Conservation (phyloP, 2,888 invertebrate genomes). For the Laspeyria flexula region DNA sequence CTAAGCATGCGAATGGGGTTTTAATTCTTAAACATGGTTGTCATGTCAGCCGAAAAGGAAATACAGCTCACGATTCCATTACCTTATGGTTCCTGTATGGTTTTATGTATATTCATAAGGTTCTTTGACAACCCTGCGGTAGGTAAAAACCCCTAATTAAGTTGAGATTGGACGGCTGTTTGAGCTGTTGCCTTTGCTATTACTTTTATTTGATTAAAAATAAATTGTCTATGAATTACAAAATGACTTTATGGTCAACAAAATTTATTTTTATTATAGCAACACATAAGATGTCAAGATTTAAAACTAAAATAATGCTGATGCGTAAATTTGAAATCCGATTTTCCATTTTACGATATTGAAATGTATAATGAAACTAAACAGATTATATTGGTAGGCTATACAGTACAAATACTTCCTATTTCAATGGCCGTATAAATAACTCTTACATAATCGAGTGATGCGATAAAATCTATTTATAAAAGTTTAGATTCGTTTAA, state of each 20-base stretch:
- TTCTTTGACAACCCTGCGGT: conserved; percentile 40
- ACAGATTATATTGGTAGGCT: conserved; percentile 27
- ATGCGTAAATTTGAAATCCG: background rate
- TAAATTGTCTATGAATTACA: background rate
- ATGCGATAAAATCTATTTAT: conserved; percentile 40
- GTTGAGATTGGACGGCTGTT: conserved; percentile 10
- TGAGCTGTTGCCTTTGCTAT: background rate
- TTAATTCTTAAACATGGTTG: conserved; percentile 29
- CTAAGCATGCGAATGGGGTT: conserved; percentile 22
- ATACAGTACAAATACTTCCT: conserved; percentile 39
- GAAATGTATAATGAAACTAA: conserved; percentile 9
- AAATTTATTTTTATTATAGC: background rate
- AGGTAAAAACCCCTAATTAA: conserved; percentile 35
- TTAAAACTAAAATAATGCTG: conserved; percentile 1
- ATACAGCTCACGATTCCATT: conserved; percentile 34
- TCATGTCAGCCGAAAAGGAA: conserved; percentile 32
- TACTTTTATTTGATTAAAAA: background rate
- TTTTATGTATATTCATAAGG: conserved; percentile 44
- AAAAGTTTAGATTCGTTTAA: conserved; percentile 32
- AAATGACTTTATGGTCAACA: background rate
- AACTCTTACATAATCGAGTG: conserved; percentile 31
- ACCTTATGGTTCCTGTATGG: conserved; percentile 23
- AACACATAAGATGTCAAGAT: background rate
- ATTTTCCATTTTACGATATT: conserved; percentile 10
- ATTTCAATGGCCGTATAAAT: conserved; percentile 35